Conservation (phyloP, 2,797 vertebrate species). For the Picus viridis region DNA sequence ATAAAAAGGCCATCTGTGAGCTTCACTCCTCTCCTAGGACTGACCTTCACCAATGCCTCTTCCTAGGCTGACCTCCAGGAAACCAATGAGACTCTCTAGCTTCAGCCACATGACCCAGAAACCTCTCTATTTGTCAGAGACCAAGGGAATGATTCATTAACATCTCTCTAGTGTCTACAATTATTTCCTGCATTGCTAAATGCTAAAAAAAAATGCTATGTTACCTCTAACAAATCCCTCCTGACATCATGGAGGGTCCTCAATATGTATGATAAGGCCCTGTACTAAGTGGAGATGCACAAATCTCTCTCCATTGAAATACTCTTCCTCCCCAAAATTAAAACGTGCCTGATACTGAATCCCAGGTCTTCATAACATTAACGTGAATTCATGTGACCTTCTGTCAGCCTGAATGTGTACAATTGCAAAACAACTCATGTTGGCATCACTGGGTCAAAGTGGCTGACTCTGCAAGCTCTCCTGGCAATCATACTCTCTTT, state of each 20-base stretch:
- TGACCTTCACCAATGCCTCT: not conserved
- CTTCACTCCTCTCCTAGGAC: not conserved
- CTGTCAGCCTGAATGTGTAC: constrained; percentile 1
- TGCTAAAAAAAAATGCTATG: not conserved
- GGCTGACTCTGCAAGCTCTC: not conserved
- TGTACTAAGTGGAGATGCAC: not conserved
- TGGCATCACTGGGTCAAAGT: constrained; percentile 20
- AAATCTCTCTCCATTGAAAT: not conserved
- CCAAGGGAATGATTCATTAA: not conserved
- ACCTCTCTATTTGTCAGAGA: not conserved
- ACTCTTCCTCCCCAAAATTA: not conserved
- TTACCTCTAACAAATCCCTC: not conserved
- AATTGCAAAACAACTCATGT: not conserved
- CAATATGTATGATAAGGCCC: not conserved
- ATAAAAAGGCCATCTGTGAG: not conserved
- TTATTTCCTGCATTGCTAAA: not conserved
- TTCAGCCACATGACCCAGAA: not conserved
- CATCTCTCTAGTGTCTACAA: not conserved
- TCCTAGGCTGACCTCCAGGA: not conserved
- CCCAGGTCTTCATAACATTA: not conserved
- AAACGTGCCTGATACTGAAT: not conserved
- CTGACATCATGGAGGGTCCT: not conserved
- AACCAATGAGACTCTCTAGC: not conserved
- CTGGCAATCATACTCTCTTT: not conserved
- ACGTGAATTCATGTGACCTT: not conserved